These are phyloP conservation scores for Caenorhabditis remanei DNA, from an alignment of 1,140 invertebrate species.

Conservation along the genomic window DNA sequence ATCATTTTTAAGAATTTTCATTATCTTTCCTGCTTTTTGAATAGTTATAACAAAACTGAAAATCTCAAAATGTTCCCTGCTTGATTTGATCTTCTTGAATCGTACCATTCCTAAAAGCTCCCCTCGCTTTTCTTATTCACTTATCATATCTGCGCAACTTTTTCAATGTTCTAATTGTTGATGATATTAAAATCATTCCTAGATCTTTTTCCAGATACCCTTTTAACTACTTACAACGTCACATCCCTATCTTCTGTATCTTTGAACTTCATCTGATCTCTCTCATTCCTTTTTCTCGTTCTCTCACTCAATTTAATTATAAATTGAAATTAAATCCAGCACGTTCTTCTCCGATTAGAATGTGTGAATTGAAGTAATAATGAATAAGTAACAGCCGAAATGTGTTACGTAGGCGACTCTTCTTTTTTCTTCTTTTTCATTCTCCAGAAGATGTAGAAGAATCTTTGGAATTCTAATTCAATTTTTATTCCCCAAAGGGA, in stretches of 20 bases:
- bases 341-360: neutral
- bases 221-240: neutral
- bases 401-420: neutral
- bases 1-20: neutral
- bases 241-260: neutral
- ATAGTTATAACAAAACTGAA: neutral
- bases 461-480: neutral
- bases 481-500: conserved; percentile 3
- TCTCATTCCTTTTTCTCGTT: neutral
- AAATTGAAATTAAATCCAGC: conserved; percentile 21
- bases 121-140: too few relatives aligned
- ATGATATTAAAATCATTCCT: too few relatives aligned
- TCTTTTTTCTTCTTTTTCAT: neutral
- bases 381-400: neutral
- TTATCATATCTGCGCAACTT: too few relatives aligned
- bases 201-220: neutral
- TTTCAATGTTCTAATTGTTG: too few relatives aligned
- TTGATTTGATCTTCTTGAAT: too few relatives aligned
- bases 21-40: neutral
- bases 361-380: neutral
- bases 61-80: too few relatives aligned
- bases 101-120: too few relatives aligned
- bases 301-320: neutral
- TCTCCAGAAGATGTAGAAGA: too few relatives aligned
- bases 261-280: neutral